Percentiles rank a stretch among this genome's conserved stretches.
Conservation (phyloP, 2,113 vertebrate species). For the Psophia crepitans region DNA sequence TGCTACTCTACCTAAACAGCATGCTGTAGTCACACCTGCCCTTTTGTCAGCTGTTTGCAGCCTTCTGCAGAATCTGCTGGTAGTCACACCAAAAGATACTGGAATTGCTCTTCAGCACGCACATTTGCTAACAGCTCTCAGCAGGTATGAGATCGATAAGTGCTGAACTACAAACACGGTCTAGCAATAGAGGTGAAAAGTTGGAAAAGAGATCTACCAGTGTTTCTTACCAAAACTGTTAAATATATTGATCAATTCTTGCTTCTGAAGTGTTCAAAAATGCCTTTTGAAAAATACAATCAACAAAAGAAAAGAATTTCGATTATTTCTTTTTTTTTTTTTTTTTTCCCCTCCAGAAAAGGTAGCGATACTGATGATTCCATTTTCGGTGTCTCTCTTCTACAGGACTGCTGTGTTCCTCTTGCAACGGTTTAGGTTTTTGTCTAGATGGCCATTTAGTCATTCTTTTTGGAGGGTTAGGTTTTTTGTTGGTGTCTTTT, state of each 20-base stretch:
- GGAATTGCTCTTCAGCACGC: constrained; percentile 76
- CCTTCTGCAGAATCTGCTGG: constrained; percentile 86
- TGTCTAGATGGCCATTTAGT: neutral
- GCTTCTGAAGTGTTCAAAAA: neutral
- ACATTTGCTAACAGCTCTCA: constrained; percentile 79
- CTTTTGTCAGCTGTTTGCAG: constrained; percentile 86
- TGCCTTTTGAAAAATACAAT: neutral
- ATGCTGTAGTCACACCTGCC: constrained; percentile 83
- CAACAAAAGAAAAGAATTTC: neutral
- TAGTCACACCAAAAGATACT: constrained; percentile 81
- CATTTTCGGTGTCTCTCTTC: neutral
- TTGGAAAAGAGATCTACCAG: neutral
- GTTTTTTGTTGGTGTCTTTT: neutral
- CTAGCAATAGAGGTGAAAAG: neutral
- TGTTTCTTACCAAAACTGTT: neutral
- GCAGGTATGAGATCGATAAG: constrained; percentile 75
- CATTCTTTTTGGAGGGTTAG: neutral
- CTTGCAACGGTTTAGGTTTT: neutral
- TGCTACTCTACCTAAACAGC: constrained; percentile 63
- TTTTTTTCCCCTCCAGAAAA: neutral
- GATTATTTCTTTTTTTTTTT: neutral
- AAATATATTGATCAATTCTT: neutral
- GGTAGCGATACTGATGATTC: neutral
- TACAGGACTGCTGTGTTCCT: neutral
- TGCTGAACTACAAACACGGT: neutral